These are phyloP conservation scores for Torymus texanus DNA, from an alignment of 2,888 invertebrate species.

Conservation along the genomic window DNA sequence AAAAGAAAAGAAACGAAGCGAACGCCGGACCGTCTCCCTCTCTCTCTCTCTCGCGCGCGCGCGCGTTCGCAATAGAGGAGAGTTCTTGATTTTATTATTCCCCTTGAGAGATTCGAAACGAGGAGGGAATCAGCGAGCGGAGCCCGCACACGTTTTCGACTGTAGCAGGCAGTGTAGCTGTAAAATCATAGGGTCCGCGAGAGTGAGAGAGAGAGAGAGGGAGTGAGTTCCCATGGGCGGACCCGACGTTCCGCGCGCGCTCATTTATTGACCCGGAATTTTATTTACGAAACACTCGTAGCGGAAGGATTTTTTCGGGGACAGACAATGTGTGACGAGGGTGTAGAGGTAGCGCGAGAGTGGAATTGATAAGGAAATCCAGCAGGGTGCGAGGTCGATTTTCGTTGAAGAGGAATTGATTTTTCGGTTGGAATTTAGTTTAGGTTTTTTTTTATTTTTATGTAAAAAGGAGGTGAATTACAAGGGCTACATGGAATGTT, in stretches of 20 bases:
- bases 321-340: neutral
- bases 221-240: slow-evolving; percentile 21
- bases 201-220: too few relatives aligned
- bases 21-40: slow-evolving; percentile 26
- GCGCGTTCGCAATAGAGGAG: slow-evolving; percentile 28
- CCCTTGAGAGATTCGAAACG: slow-evolving; percentile 56
- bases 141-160: slow-evolving; percentile 37
- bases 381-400: too few relatives aligned
- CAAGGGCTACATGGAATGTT: too few relatives aligned
- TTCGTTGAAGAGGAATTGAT: too few relatives aligned
- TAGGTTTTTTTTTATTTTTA: too few relatives aligned
- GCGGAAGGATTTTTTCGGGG: neutral
- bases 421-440: too few relatives aligned
- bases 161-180: slow-evolving; percentile 3
- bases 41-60: too few relatives aligned
- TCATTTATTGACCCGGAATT: slow-evolving; percentile 53
- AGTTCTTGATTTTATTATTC: slow-evolving; percentile 58
- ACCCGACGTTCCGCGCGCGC: neutral
- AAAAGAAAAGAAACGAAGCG: slow-evolving; percentile 30
- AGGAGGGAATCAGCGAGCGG: slow-evolving; percentile 55
- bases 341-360: too few relatives aligned
- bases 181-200: slow-evolving; percentile 47
- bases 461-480: too few relatives aligned
- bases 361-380: too few relatives aligned
- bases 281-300: slow-evolving; percentile 44